Percentiles rank a stretch among this genome's conserved stretches.
These are phyloP conservation scores for Cricetomys ansorgei DNA, from an alignment of 2,113 vertebrate genomes.

Conservation along the genomic window DNA sequence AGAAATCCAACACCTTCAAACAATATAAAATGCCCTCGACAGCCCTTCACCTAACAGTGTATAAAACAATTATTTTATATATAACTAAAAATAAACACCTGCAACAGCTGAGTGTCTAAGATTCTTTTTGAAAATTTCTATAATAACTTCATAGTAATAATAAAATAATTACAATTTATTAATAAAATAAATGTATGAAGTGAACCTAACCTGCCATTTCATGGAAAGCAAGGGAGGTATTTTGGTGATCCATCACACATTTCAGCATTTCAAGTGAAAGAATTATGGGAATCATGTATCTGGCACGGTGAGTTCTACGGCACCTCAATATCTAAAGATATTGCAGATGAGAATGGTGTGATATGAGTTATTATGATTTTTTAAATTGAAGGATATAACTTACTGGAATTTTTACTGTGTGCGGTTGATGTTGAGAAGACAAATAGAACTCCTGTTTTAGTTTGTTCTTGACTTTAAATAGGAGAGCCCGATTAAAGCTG, in stretches of 20 bases:
- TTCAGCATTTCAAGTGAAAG: constrained; percentile 13
- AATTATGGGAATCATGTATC: not conserved
- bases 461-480: not conserved
- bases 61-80: no score
- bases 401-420: not conserved
- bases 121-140: no score
- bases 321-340: not conserved
- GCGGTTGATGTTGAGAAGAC: not conserved
- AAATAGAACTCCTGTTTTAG: not conserved
- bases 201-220: not conserved
- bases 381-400: not conserved
- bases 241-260: no score
- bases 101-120: no score
- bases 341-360: not conserved
- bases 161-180: no score
- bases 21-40: no score
- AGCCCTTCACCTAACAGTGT: no score
- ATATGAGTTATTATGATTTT: not conserved
- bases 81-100: no score
- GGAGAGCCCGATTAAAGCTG: no score
- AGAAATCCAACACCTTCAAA: no score
- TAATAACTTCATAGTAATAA: no score
- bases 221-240: not conserved
- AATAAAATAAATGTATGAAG: constrained; percentile 11
- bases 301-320: not conserved